Evolutionary conservation across 2,797 vertebrate species (phyloP), one percentile per base, ranked within the genome.

Genomic region (Schizopygopsis malacanthus): DNA sequence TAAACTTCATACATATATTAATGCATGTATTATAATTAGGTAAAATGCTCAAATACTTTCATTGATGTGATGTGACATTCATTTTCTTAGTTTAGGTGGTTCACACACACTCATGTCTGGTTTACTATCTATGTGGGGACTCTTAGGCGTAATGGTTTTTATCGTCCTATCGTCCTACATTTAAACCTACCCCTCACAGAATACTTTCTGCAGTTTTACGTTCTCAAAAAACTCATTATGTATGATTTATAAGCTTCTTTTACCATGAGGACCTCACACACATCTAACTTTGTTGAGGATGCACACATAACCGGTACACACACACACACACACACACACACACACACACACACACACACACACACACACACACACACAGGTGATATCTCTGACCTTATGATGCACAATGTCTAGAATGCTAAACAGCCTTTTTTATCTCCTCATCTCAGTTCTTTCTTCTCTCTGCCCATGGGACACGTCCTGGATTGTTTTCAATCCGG

Each of bases 271-370:
- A 50, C 47, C 13, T 50, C 45, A 47, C 37, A 39, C 7, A 10
- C 8, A 59, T 28, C 28, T 28, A 28, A 28, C 28, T 28, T 28
- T 28, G 28, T 28, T 28, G 28, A 28, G 28, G 28, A 28, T 28
- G 28, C 50, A 16, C 13, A 16, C 13, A 2, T 28, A 28, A 28
- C 28, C 28, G 28, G 28, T 28, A 15, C 13, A 50, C 52, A 56
- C 18, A 56, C 7, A 10, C 7, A 59, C 0, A 45, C 0, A 47
- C 0, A 47, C 1, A 28, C n/a, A 63, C 28, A 28, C 8, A 59
- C 0, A 45, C 1, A 47, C 0, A 47, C 1, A 28, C n/a, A 63
- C 7, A 10, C 7, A 59, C 0, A 45, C 0, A 47, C 0, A 47
- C 1, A 28, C n/a, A 63, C 28, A 28, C 8, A 59, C 0, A 45